These are phyloP conservation scores for Patella pellucida DNA, from an alignment of 2,888 invertebrate genomes.

Conservation along the genomic window DNA sequence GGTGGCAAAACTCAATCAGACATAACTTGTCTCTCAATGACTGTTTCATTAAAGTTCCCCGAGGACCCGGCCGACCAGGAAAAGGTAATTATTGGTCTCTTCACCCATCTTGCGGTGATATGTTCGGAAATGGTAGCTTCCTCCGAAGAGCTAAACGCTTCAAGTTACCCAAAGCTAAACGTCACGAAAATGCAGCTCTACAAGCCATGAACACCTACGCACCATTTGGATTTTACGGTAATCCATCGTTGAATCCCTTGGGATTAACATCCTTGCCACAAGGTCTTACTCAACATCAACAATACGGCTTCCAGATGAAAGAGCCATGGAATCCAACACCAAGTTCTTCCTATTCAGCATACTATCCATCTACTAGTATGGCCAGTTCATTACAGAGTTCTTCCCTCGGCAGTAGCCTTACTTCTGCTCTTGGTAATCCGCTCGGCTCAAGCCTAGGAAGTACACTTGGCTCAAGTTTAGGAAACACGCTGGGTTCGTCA, in stretches of 20 bases:
- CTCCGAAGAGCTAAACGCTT: constrained; percentile 68
- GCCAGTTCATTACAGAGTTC: neutral
- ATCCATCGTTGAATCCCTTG: constrained; percentile 48
- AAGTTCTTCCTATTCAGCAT: neutral
- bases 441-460: neutral
- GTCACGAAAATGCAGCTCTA: constrained; percentile 44
- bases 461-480: neutral
- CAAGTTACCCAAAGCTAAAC: constrained; percentile 52
- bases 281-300: constrained; percentile 51
- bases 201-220: constrained; percentile 59
- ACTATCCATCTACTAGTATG: neutral
- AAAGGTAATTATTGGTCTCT: constrained; percentile 71
- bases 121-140: constrained; percentile 71
- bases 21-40: constrained; percentile 97
- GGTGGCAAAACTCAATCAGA: constrained; percentile 77
- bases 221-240: constrained; percentile 57
- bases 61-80: constrained; percentile 67
- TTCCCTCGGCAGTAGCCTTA: neutral
- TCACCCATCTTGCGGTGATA: constrained; percentile 68
- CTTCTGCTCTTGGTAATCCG: neutral
- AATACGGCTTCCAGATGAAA: constrained; percentile 47
- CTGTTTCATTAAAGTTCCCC: constrained; percentile 90
- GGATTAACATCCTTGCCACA: constrained; percentile 49
- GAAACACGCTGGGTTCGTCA: neutral
- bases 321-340: neutral